phyloP scores from a whole-genome alignment of 2,888 invertebrate genomes.

The Sipha maydis region DNA sequence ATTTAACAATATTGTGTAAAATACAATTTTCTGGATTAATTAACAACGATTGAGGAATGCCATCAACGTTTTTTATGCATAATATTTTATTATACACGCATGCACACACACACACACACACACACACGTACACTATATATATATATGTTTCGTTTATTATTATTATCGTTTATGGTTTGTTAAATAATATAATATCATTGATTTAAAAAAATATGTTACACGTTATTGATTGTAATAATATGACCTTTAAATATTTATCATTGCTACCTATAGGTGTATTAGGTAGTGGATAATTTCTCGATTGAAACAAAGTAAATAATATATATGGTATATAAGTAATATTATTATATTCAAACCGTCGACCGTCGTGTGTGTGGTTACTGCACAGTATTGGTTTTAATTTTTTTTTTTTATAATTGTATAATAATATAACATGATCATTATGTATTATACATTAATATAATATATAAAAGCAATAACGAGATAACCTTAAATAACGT shows the following conservation, averaged over 20 bases:
- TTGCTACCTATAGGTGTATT: neutral
- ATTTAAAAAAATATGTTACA: neutral
- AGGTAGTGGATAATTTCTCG: neutral
- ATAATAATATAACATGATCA: neutral
- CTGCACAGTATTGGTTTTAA: neutral
- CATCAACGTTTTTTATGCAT: neutral
- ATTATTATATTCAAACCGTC: slow-evolving; percentile 1
- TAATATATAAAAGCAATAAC: neutral
- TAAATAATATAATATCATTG: neutral
- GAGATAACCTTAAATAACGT: slow-evolving; percentile 22
- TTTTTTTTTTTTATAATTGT: neutral
- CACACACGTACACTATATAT: neutral
- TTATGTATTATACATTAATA: neutral
- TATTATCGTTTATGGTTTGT: neutral
- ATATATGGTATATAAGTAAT: neutral
- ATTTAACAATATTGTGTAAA: neutral
- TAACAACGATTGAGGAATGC: neutral
- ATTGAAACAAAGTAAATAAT: neutral
- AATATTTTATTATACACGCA: neutral
- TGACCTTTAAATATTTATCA: slow-evolving; percentile 11
- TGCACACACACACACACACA: neutral
- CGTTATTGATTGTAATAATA: neutral
- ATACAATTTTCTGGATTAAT: neutral
- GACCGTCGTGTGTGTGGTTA: neutral
- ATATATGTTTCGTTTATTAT: neutral